Evolutionary conservation across 2,797 vertebrate species (phyloP).

Genomic region (Hephaestus fuliginosus): DNA sequence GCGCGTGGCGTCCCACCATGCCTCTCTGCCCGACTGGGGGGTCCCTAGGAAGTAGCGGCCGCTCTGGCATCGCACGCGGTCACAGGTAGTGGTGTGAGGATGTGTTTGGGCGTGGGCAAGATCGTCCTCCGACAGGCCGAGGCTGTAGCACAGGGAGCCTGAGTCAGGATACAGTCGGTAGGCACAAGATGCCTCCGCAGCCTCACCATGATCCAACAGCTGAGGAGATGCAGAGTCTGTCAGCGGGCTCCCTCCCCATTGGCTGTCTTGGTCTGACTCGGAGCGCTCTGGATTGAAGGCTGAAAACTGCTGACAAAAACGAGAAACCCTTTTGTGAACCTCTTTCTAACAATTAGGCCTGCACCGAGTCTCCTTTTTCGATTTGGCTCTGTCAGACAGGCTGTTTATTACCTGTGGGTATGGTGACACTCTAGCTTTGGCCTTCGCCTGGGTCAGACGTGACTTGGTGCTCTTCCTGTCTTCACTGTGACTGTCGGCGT

Average conservation of each 20-base stretch:
- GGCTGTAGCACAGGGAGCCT: conserved; percentile 90
- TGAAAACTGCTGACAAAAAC: conserved; percentile 87
- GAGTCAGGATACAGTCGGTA: conserved; percentile 92
- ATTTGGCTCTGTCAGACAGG: conserved; percentile 15
- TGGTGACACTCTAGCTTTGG: conserved; percentile 93
- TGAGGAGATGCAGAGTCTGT: conserved; percentile 93
- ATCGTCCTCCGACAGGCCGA: conserved; percentile 90
- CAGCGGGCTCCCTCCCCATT: conserved; percentile 95
- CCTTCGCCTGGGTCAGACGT: conserved; percentile 88
- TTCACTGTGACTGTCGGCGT: conserved; percentile 89
- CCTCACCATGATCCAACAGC: conserved; percentile 89
- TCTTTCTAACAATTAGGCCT: not conserved
- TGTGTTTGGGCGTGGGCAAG: conserved; percentile 87
- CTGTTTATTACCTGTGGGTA: conserved; percentile 91
- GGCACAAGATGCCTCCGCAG: conserved; percentile 89
- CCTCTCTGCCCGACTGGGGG: conserved; percentile 90
- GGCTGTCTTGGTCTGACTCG: conserved; percentile 95
- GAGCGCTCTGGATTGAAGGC: conserved; percentile 94
- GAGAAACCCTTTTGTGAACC: conserved; percentile 15
- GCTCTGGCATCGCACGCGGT: conserved; percentile 91
- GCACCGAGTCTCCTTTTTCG: not conserved
- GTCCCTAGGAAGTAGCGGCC: conserved; percentile 94
- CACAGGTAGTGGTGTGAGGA: conserved; percentile 90
- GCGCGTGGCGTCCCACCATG: conserved; percentile 93
- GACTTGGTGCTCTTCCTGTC: conserved; percentile 92